These are phyloP conservation scores for Carabus problematicus DNA, from an alignment of 2,888 invertebrate genomes.

Conservation along the genomic window DNA sequence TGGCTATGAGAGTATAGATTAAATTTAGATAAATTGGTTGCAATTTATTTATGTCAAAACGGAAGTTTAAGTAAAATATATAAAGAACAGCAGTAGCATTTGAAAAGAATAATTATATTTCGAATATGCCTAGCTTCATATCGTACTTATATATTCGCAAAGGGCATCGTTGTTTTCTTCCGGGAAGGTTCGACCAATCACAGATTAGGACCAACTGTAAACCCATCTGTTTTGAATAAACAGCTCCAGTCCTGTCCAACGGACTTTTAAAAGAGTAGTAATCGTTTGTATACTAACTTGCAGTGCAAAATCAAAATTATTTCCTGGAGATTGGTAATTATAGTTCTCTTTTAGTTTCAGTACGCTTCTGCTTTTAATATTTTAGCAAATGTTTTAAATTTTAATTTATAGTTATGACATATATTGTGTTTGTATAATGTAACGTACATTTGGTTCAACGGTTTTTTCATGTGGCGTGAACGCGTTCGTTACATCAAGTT, in stretches of 20 bases:
- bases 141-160: not conserved
- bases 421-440: constrained; percentile 1
- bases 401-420: not conserved
- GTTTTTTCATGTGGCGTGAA: constrained; percentile 15
- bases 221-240: constrained; percentile 42
- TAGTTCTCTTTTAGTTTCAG: not conserved
- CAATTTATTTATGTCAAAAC: too few species aligned
- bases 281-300: constrained; percentile 22
- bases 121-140: constrained; percentile 31
- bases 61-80: constrained; percentile 10
- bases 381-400: not conserved
- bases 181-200: constrained; percentile 43
- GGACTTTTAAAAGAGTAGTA: constrained; percentile 39
- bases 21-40: too few species aligned
- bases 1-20: too few species aligned
- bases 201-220: constrained; percentile 42
- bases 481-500: not conserved
- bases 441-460: constrained; percentile 16
- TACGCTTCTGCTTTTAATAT: not conserved
- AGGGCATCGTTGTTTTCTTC: constrained; percentile 25
- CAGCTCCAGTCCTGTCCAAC: constrained; percentile 39
- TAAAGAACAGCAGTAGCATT: not conserved
- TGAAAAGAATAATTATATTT: not conserved
- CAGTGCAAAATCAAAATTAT: constrained; percentile 1
- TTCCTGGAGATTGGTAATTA: constrained; percentile 15